Conservation (phyloP, 2,113 vertebrate genomes). For the Ictidomys tridecemlineatus region DNA sequence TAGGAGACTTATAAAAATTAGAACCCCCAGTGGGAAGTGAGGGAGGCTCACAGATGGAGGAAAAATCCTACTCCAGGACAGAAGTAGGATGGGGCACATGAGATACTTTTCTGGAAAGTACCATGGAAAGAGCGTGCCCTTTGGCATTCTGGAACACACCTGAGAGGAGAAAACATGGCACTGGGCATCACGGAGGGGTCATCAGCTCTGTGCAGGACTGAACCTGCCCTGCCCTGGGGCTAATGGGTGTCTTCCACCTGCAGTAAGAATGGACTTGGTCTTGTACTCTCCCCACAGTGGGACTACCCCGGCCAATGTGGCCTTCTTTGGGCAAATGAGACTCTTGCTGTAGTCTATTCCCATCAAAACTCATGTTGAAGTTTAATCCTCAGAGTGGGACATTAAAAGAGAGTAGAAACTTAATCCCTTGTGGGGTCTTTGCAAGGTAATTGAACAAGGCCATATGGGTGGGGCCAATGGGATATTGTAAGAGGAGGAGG, state of each 20-base stretch:
- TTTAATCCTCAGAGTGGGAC: neutral
- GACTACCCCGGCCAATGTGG: neutral
- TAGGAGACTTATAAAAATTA: too few species aligned
- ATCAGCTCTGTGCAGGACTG: too few species aligned
- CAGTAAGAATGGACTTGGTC: neutral
- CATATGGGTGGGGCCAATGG: neutral
- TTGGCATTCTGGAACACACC: too few species aligned
- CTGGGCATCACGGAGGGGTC: too few species aligned
- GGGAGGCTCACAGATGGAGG: too few species aligned
- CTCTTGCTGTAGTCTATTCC: neutral
- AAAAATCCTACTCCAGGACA: too few species aligned
- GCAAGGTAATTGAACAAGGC: neutral
- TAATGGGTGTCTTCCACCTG: neutral
- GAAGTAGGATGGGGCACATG: too few species aligned
- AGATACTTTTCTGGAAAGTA: too few species aligned
- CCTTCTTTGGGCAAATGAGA: neutral
- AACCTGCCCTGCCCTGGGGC: neutral
- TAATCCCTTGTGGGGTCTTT: neutral
- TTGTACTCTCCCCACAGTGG: neutral
- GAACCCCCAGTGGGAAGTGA: too few species aligned
- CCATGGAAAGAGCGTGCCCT: too few species aligned
- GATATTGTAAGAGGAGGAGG: neutral
- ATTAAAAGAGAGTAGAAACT: neutral
- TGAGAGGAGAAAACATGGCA: too few species aligned
- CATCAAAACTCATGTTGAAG: neutral